Evolutionary conservation across 2,113 vertebrate species (phyloP).

Genomic region (Pica pica): DNA sequence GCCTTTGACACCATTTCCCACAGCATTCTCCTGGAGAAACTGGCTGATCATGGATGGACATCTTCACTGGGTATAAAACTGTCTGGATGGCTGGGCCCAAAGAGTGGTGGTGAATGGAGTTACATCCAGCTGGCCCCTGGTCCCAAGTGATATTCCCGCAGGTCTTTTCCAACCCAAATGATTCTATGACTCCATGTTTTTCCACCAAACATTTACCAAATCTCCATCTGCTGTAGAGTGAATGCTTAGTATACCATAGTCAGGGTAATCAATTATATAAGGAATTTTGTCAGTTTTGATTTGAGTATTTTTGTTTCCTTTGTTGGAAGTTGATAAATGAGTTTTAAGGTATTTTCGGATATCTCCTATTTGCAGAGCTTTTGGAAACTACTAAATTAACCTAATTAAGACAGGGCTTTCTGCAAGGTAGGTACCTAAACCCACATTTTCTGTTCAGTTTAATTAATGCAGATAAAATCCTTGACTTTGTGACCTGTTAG

Average conservation of each 20-base stretch:
- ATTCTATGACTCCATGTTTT: neutral
- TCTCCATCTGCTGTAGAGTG: neutral
- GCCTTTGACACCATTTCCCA: neutral
- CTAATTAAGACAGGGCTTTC: neutral
- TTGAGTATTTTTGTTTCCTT: neutral
- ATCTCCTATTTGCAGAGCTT: neutral
- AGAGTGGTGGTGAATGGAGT: neutral
- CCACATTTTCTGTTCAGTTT: neutral
- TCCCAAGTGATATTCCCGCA: neutral
- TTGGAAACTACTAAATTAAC: neutral
- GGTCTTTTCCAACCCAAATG: fast-evolving
- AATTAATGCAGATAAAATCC: neutral
- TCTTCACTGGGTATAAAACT: neutral
- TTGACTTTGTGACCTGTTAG: neutral
- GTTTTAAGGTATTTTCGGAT: neutral
- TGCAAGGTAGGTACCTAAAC: neutral
- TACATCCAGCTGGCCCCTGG: neutral
- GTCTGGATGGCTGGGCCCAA: neutral
- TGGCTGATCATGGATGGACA: neutral
- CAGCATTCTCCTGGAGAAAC: neutral
- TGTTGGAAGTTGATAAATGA: neutral
- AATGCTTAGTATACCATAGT: neutral
- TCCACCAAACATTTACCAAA: neutral
- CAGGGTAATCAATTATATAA: neutral
- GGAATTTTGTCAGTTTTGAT: neutral